Evolutionary conservation across 2,113 vertebrate genomes (phyloP).

Genomic region (Perognathus longimembris): DNA sequence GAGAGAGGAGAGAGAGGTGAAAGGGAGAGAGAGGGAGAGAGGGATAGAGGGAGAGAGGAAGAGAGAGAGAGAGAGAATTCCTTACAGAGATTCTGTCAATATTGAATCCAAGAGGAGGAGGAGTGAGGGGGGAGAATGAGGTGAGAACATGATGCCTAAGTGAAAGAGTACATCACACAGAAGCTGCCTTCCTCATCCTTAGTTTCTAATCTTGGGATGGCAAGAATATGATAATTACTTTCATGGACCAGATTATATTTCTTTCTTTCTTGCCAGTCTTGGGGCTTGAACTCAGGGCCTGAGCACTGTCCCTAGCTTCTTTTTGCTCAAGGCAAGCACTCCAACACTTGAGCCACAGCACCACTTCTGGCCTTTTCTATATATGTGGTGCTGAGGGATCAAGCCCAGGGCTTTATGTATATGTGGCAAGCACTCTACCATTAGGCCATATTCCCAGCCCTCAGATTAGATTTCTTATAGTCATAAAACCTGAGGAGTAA

Average conservation of each 20-base stretch:
- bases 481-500: background rate
- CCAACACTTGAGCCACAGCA: too few relatives aligned
- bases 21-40: background rate
- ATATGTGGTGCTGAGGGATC: too few relatives aligned
- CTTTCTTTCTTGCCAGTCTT: too few relatives aligned
- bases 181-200: background rate
- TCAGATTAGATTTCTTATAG: conserved; percentile 31
- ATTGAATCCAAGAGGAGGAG: background rate
- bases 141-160: background rate
- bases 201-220: background rate
- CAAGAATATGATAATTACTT: background rate
- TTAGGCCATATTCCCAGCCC: too few relatives aligned
- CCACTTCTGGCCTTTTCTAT: too few relatives aligned
- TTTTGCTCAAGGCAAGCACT: too few relatives aligned
- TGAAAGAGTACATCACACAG: background rate
- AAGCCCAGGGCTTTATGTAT: too few relatives aligned
- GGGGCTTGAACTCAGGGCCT: too few relatives aligned
- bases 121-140: background rate
- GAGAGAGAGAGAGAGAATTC: background rate
- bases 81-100: background rate
- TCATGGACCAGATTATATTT: background rate
- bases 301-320: too few relatives aligned
- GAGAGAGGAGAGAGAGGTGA: background rate
- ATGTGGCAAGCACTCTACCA: too few relatives aligned
- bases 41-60: background rate